Percentiles rank a stretch among this genome's conserved stretches.
These are phyloP conservation scores for Pheosia gnoma DNA, from an alignment of 2,888 invertebrate species.

Conservation along the genomic window DNA sequence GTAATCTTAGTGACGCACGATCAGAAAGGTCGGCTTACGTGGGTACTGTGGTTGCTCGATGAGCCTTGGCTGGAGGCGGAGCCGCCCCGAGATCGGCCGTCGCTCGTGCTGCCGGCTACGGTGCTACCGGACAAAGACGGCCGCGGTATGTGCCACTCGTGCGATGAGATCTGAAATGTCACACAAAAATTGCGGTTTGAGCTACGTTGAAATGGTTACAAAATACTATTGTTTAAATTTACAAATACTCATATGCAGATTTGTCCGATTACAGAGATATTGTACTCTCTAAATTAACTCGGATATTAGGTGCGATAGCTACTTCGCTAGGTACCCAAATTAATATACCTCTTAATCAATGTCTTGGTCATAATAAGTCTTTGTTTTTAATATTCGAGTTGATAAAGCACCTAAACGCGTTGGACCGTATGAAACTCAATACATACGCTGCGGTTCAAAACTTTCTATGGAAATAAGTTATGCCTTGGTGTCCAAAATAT, in stretches of 20 bases:
- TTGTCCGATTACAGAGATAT: no score
- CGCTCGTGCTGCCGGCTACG: constrained; percentile 63
- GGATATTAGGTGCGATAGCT: no score
- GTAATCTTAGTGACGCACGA: constrained; percentile 37
- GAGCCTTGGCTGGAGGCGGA: constrained; percentile 86
- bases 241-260: no score
- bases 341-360: no score
- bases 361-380: not conserved
- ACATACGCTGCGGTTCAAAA: not conserved
- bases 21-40: constrained; percentile 82
- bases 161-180: constrained; percentile 66
- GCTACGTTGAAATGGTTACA: no score
- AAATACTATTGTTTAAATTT: not conserved
- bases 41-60: constrained; percentile 90
- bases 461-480: constrained; percentile 18
- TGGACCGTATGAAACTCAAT: no score
- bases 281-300: no score
- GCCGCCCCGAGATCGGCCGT: constrained; percentile 78
- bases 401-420: no score
- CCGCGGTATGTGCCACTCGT: constrained; percentile 92
- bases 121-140: constrained; percentile 87
- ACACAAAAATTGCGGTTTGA: not conserved
- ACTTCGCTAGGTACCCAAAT: no score
- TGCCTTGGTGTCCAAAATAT: constrained; percentile 11
- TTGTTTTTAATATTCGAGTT: no score